These are phyloP conservation scores for Rhagonycha fulva DNA, from an alignment of 2,888 invertebrate genomes.

Conservation along the genomic window DNA sequence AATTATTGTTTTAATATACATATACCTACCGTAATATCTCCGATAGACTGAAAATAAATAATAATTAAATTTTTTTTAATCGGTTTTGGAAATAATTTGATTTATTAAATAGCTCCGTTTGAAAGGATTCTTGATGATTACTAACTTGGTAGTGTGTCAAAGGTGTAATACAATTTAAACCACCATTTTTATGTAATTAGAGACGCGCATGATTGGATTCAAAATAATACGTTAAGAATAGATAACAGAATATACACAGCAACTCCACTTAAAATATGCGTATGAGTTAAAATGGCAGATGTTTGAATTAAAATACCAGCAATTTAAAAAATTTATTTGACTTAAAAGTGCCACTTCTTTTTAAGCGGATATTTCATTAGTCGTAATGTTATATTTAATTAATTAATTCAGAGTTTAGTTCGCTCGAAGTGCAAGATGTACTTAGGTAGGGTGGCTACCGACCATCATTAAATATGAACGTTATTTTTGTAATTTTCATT, in stretches of 20 bases:
- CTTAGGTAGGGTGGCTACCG: background rate
- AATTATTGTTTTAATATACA: too few species aligned
- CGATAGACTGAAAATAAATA: too few species aligned
- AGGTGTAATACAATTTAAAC: background rate
- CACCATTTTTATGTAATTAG: background rate
- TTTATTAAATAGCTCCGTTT: too few species aligned
- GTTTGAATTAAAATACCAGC: background rate
- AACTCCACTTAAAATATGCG: background rate
- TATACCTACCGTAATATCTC: too few species aligned
- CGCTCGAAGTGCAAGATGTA: background rate
- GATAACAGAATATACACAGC: background rate
- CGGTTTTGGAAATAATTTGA: too few species aligned
- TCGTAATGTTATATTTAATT: background rate
- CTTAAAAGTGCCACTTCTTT: background rate
- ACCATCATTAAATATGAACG: background rate
- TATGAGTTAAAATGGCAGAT: background rate
- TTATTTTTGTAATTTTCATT: background rate
- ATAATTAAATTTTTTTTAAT: too few species aligned
- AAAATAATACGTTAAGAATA: background rate
- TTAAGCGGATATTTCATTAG: background rate
- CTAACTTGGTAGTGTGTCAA: too few species aligned
- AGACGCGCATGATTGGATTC: background rate
- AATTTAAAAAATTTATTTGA: background rate
- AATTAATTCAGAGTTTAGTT: background rate
- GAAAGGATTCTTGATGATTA: too few species aligned